Base-by-base conservation (phyloP, 1,140 invertebrate species). In the Drosophila teissieri region DNA sequence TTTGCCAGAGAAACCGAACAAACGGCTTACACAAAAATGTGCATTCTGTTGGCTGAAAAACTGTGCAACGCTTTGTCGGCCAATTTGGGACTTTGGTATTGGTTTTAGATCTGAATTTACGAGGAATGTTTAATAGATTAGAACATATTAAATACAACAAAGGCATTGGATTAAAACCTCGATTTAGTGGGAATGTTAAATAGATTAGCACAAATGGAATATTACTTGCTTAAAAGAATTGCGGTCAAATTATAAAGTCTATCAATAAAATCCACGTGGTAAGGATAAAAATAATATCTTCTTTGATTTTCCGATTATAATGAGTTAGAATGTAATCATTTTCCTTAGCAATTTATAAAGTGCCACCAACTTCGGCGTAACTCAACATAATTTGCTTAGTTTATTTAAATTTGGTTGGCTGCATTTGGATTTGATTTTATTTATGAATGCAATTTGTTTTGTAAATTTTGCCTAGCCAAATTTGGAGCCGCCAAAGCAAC, bases 391-490 rank as follows among this genome's bases (percentile, higher is more conserved):
- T 42, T 27, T 42, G n/a, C 19, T 19, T 34, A 40, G 31, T 22
- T 8, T 34, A 54, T 68, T 52, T 17, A 34, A 65, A 27, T 68
- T 27, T 39, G 4, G 48, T n/a, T 55, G 14, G 7, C 52, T 39
- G 64, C 17, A 17, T 56, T 69, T 70, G 67, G 48, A 51, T 83
- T 79, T 60, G 61, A 73, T 54, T 89, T 89, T 78, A 84, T 89
- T 89, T 86, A 78, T 89, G 78, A 89, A 78, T 84, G 80, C 80
- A 89, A 89, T 90, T 89, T 89, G 84, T 84, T 72, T 40, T 89
- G 65, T 90, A 60, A 83, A 80, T 84, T 84, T 65, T 64, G 84
- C 72, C 70, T 45, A 53, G 45, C 84, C 84, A 89, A 89, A 89
- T 89, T 89, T 84, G 84, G 84, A 10, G 69, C 84, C 84, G 84